Percentiles rank a stretch among this genome's conserved stretches.
Evolutionary conservation across 2,888 invertebrate genomes (phyloP).

Genomic region (Heliconius ethilla): DNA sequence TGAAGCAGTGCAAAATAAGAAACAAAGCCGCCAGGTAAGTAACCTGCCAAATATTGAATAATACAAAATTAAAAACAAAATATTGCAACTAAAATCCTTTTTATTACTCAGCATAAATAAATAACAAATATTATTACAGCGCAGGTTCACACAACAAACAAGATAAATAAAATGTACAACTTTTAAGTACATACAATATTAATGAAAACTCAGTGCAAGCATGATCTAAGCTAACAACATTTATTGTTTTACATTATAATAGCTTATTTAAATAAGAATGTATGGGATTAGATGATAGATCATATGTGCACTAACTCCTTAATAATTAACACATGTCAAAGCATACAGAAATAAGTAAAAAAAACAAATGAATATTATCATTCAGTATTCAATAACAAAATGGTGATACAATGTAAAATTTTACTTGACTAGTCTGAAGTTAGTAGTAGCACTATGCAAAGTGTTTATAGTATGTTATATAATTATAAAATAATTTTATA

Average conservation of each 20-base stretch:
- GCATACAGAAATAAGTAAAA: slow-evolving; percentile 8
- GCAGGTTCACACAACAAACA: slow-evolving; percentile 27
- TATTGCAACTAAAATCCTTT: slow-evolving; percentile 67
- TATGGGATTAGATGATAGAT: slow-evolving; percentile 10
- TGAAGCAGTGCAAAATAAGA: slow-evolving; percentile 93
- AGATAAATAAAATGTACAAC: slow-evolving; percentile 35
- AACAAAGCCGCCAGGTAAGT: slow-evolving; percentile 91
- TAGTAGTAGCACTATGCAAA: slow-evolving; percentile 1
- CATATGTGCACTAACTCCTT: slow-evolving; percentile 2
- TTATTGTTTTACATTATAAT: not conserved
- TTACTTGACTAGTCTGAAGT: slow-evolving; percentile 20
- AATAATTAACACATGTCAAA: slow-evolving; percentile 15
- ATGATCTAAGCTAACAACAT: not conserved
- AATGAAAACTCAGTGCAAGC: not conserved
- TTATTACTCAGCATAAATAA: slow-evolving; percentile 58
- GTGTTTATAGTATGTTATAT: slow-evolving; percentile 3
- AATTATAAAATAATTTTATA: slow-evolving; percentile 9
- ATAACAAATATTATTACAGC: slow-evolving; percentile 40
- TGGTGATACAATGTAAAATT: not conserved
- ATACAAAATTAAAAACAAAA: slow-evolving; percentile 53
- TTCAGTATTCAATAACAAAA: not conserved
- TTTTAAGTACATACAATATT: slow-evolving; percentile 34
- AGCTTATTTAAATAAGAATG: not conserved
- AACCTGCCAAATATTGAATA: slow-evolving; percentile 83
- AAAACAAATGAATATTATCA: not conserved